These are phyloP conservation scores for Lophius piscatorius DNA, from an alignment of 2,113 vertebrate genomes.

Conservation along the genomic window DNA sequence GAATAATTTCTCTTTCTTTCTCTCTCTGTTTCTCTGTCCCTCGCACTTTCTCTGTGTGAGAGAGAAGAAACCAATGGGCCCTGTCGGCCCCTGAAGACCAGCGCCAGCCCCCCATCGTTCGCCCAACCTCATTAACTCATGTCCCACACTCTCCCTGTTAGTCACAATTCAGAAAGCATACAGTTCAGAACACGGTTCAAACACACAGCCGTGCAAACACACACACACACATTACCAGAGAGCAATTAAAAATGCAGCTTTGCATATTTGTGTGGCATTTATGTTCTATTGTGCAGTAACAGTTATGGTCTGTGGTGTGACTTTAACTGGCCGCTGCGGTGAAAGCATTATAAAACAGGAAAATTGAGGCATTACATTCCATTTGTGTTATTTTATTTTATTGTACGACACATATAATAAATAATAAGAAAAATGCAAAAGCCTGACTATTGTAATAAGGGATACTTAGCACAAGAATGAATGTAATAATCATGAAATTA, in stretches of 20 bases:
- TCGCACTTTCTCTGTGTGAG: conserved; percentile 35
- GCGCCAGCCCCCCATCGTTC: conserved; percentile 47
- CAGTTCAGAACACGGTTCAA: conserved; percentile 59
- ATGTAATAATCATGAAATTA: conserved; percentile 47
- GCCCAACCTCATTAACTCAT: conserved; percentile 68
- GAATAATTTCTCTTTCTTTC: not conserved
- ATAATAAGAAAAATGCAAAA: conserved; percentile 16
- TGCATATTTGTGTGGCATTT: conserved; percentile 53
- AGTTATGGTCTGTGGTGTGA: conserved; percentile 2
- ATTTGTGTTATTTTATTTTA: no score
- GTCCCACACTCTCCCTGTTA: conserved; percentile 56
- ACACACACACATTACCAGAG: conserved; percentile 9
- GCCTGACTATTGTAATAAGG: conserved; percentile 2
- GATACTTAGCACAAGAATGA: conserved; percentile 26
- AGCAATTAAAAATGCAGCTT: conserved; percentile 56
- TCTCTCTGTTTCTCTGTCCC: not conserved
- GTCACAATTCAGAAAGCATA: conserved; percentile 72
- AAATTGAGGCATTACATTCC: conserved; percentile 10
- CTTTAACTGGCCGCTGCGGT: conserved; percentile 7
- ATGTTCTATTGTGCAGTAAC: conserved; percentile 11
- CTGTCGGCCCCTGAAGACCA: conserved; percentile 67
- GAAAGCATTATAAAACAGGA: conserved; percentile 12
- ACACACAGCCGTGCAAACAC: conserved; percentile 27
- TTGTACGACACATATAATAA: no score
- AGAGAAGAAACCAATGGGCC: conserved; percentile 64